phyloP scores from a whole-genome alignment of 2,797 vertebrate genomes.

The Cichlasoma orientale region DNA sequence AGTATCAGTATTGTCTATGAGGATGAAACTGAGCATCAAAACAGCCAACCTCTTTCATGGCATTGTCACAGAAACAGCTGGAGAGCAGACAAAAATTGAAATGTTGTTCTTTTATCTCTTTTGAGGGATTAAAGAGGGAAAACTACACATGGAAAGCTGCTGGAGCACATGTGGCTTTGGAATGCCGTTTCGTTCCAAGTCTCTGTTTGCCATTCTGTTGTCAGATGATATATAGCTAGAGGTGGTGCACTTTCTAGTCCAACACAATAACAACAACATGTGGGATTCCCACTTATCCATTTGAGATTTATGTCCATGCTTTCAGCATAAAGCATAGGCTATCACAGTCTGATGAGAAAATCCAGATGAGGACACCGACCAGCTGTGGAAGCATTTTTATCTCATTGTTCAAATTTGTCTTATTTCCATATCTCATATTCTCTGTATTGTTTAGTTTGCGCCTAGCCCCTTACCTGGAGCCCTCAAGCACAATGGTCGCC shows the following conservation, averaged over 20 bases:
- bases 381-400: background rate
- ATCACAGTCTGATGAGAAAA: background rate
- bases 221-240: constrained; percentile 29
- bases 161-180: constrained; percentile 64
- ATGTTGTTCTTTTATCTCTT: constrained; percentile 62
- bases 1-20: constrained; percentile 32
- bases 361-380: background rate
- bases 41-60: constrained; percentile 36
- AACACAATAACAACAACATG: constrained; percentile 25
- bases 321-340: background rate
- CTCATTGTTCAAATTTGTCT: background rate
- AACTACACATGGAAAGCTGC: constrained; percentile 50
- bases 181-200: constrained; percentile 56
- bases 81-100: constrained; percentile 52
- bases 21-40: constrained; percentile 45
- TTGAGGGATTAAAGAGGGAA: constrained; percentile 49
- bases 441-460: constrained; percentile 81
- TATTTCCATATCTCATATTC: constrained; percentile 3
- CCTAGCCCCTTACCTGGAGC: constrained; percentile 90
- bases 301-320: background rate
- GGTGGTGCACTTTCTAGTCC: constrained; percentile 23
- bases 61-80: constrained; percentile 51
- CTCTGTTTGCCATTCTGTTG: constrained; percentile 38
- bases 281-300: background rate
- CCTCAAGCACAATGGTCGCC: constrained; percentile 95